Evolutionary conservation across 2,888 invertebrate genomes (phyloP), one percentile per base, ranked within the genome.

Genomic region (Drosophila rellima): DNA sequence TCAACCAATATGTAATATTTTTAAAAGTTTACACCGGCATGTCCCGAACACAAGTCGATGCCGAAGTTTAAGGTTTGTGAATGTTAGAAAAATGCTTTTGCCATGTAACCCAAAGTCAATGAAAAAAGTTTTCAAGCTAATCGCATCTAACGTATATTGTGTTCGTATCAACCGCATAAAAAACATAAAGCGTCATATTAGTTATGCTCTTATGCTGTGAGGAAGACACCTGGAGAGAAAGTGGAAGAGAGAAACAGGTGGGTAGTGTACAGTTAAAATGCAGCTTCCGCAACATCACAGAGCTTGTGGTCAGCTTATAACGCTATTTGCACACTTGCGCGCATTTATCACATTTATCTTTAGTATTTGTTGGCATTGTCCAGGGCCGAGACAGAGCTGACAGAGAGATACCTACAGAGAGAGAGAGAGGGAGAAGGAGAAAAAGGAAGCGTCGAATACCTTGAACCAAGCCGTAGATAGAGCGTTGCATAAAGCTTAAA

Each of bases 321-420:
- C 86, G 72, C 78, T 85, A 70, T 82, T 86, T 82, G 83, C 74
- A 72, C 86, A 74, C 68, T 77, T 70, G 71, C 68, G 70, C 62
- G 74, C 88, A 86, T 83, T 82, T 83, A 83, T 83, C 88, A 83
- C 88, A 88, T 83, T 85, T 88, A 88, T 83, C 82, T 88, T 59
- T 64, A 57, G 80, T 45, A 54, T 76, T 76, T 61, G 56, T 60
- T 42, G 26, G 62, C 63, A 67, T 65, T 80, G 70, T 69, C 72
- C 66, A 78, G 64, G 11, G 20, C 33, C 18, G 54, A 47, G 44
- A 13, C 29, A 15, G 13, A 33, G 31, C 42, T 42, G 31, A 20
- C 37, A 33, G 37, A 20, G n/a, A 10, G 23, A 44, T 17, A 35
- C n/a, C 20, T 3, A n/a, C 15, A 26, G 11, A 15, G 6, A 11